phyloP scores from a whole-genome alignment of 2,888 invertebrate species.

The Athalia rosae region DNA sequence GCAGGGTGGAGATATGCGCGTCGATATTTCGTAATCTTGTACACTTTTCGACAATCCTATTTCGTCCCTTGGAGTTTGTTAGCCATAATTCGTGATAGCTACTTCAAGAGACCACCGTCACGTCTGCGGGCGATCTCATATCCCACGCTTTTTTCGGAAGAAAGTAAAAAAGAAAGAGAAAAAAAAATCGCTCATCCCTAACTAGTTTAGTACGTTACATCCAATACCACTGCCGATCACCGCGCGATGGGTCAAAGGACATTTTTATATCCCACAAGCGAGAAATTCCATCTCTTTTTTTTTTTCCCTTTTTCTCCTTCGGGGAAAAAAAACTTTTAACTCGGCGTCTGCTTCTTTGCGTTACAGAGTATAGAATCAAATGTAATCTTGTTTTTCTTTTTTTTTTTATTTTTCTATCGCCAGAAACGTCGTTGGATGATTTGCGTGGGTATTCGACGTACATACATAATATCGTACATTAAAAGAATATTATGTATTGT shows the following conservation, averaged over 20 bases:
- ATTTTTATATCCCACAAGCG: conserved; percentile 9
- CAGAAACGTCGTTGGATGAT: too few relatives aligned
- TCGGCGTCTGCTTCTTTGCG: neutral
- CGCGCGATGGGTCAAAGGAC: conserved; percentile 11
- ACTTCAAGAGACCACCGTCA: too few relatives aligned
- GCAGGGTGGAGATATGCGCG: neutral
- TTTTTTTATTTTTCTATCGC: too few relatives aligned
- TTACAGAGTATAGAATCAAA: neutral
- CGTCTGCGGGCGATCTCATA: too few relatives aligned
- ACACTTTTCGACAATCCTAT: neutral
- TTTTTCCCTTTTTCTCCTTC: neutral
- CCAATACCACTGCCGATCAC: neutral
- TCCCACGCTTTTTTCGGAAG: too few relatives aligned
- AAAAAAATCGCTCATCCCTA: neutral
- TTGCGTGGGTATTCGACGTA: too few relatives aligned
- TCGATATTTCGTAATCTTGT: too few relatives aligned
- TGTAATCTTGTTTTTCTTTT: too few relatives aligned
- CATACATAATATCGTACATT: too few relatives aligned
- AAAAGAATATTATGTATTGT: too few relatives aligned
- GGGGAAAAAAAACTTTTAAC: conserved; percentile 9
- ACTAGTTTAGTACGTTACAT: conserved; percentile 21
- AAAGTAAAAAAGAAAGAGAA: too few relatives aligned
- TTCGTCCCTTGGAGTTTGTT: neutral
- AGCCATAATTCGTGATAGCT: neutral
- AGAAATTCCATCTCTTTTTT: conserved; percentile 10